Conservation (phyloP, 1,140 invertebrate genomes). For the Drosophila auraria region DNA sequence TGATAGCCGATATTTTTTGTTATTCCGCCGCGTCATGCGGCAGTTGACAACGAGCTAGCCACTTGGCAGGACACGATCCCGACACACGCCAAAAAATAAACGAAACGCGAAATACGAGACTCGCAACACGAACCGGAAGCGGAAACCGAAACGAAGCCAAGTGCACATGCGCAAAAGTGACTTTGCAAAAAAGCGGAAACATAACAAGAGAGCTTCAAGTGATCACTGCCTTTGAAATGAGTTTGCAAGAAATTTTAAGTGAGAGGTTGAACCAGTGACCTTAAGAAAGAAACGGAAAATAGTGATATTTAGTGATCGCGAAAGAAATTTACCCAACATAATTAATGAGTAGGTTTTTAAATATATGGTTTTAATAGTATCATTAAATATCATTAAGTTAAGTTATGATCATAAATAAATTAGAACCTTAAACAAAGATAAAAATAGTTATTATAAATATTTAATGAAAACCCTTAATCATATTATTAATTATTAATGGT, state of each 20-base stretch:
- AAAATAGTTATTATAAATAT: no score
- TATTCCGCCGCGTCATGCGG: constrained; percentile 82
- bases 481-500: no score
- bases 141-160: constrained; percentile 23
- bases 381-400: neutral
- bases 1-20: constrained; percentile 68
- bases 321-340: neutral
- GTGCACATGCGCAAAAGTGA: constrained; percentile 73
- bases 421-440: no score
- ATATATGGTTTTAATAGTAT: neutral
- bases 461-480: no score
- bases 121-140: neutral
- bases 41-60: constrained; percentile 81
- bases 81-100: constrained; percentile 47
- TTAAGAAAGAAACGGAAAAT: neutral
- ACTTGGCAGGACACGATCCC: constrained; percentile 83
- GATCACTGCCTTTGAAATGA: constrained; percentile 25
- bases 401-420: neutral
- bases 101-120: no score
- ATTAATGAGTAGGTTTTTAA: constrained; percentile 50
- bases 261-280: constrained; percentile 15
- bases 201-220: constrained; percentile 6
- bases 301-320: constrained; percentile 16
- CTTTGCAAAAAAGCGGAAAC: constrained; percentile 17
- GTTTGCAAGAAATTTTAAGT: constrained; percentile 2